Base-by-base conservation (phyloP, 2,888 invertebrate species). In the Micoletzkya japonica region DNA sequence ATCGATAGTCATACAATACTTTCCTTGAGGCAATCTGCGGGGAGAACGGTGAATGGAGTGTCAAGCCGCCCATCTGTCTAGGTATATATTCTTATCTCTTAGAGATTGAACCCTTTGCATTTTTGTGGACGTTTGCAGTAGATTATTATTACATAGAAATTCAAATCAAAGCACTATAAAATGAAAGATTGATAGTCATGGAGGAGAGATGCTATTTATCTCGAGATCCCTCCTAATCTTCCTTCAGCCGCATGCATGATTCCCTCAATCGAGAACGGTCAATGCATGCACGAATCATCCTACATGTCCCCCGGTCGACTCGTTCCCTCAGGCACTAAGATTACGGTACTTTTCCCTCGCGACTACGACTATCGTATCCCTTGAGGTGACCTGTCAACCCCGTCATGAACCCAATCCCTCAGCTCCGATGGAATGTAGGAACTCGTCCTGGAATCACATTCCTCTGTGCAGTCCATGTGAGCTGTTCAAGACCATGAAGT, bases 41-140 rank as follows among this genome's bases (percentile, higher is more conserved):
- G 87, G 92, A 91, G 76, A 93, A 94, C 86, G 97, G 96, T 0
- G 91, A 91, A 77, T 98, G 97, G 97, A 91, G 95, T 78, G 92
- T 95, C 86, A 91, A 93, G 0, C 87, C 94, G 72, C 97, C 97
- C 0, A 91, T 91, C 87, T 98, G 97, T 85, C 89, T 93, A 83
- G 92, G 93, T 93, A 36, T 54, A 28, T 36, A 28, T 60, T 56
- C 20, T 32, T 17, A n/a, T 50, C n/a, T n/a, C n/a, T n/a, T n/a
- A n/a, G n/a, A n/a, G n/a, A 14, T 44, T 44, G 20, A 10, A 14
- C 20, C 10, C n/a, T 30, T 28, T 59, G 28, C 28, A n/a, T 28
- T 24, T 28, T 44, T 44, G 10, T 44, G 14, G 10, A 44, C 44
- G 44, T 10, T 44, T 44, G 44, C 20, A 20, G 10, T 44, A 44